A percentile compares a stretch with the other conserved stretches of the same genome.
Conservation (phyloP, 1,140 invertebrate species). For the Temnothorax longispinosus region DNA sequence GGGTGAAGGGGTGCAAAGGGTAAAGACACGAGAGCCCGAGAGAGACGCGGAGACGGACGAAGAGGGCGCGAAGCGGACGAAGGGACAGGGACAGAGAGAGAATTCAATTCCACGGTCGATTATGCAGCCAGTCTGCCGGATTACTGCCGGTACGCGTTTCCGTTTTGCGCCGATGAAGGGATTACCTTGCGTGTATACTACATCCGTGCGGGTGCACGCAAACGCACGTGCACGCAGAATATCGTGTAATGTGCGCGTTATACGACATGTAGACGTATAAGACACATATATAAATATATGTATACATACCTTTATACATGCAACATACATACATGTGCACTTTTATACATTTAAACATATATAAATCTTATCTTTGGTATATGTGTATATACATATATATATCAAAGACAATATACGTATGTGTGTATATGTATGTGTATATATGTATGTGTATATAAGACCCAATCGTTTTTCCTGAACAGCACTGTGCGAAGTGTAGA, state of each 20-base stretch:
- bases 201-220: conserved; percentile 43
- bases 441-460: neutral
- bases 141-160: conserved; percentile 76
- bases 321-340: too few species aligned
- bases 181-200: conserved; percentile 72
- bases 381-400: too few species aligned
- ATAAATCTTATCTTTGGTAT: too few species aligned
- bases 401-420: too few species aligned
- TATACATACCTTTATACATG: neutral
- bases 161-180: conserved; percentile 75
- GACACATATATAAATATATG: neutral
- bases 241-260: neutral
- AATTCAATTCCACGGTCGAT: conserved; percentile 81
- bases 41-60: conserved; percentile 9
- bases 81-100: conserved; percentile 78
- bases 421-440: neutral
- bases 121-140: conserved; percentile 76
- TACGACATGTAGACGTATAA: neutral
- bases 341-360: too few species aligned
- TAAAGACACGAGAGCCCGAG: conserved; percentile 37
- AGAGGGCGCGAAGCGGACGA: conserved; percentile 40
- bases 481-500: neutral
- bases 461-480: neutral
- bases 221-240: conserved; percentile 23
- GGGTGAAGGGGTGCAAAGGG: conserved; percentile 15